Percentiles rank a stretch among this genome's conserved stretches.
Evolutionary conservation across 2,113 vertebrate species (phyloP).

Genomic region (Miniopterus natalensis): DNA sequence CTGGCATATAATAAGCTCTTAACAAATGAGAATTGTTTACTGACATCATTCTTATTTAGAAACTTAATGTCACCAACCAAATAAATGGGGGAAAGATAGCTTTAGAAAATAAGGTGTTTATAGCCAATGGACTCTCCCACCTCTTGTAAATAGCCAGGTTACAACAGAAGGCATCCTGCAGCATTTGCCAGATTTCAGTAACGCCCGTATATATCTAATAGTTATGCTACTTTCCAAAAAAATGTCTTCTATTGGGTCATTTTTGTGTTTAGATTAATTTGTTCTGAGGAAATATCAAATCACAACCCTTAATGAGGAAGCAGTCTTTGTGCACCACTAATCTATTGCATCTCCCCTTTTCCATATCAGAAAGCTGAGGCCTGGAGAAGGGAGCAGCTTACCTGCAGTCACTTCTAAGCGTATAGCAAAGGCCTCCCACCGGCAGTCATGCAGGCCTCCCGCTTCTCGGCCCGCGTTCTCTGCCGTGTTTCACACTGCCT

Average conservation of each 20-base stretch:
- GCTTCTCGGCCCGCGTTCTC: neutral
- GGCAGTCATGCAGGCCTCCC: neutral
- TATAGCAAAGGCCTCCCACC: neutral
- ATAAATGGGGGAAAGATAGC: neutral
- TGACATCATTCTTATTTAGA: neutral
- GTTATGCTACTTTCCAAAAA: neutral
- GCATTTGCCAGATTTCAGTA: neutral
- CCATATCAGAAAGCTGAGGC: neutral
- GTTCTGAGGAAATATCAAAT: constrained; percentile 48
- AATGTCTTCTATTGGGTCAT: neutral
- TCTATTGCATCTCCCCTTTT: neutral
- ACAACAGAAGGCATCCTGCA: neutral
- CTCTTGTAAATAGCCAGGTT: neutral
- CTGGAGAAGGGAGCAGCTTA: neutral
- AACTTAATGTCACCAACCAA: constrained; percentile 26
- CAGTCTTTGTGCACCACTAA: neutral
- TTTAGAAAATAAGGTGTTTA: constrained; percentile 10
- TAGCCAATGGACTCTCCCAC: neutral
- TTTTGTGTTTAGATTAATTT: constrained; percentile 4
- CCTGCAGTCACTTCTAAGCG: neutral
- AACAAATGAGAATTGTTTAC: neutral
- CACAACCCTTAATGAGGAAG: neutral
- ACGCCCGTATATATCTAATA: neutral
- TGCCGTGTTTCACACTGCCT: neutral
- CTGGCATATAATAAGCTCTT: neutral